phyloP scores from a whole-genome alignment of 2,113 vertebrate species.

The Hippoglossus stenolepis region DNA sequence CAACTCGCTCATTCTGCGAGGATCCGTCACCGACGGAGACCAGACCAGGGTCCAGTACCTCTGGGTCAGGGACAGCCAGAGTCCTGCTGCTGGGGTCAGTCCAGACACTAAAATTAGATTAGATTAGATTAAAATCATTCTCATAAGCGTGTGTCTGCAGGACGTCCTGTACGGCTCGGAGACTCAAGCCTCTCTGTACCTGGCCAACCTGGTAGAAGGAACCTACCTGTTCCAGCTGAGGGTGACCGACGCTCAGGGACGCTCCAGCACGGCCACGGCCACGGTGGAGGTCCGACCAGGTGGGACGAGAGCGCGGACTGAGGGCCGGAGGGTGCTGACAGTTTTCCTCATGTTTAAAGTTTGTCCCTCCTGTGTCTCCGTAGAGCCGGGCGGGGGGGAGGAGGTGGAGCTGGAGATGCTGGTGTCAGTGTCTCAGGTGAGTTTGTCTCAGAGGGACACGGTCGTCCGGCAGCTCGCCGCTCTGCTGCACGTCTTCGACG shows the following conservation, averaged over 20 bases:
- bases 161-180: constrained; percentile 88
- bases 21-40: constrained; percentile 88
- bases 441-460: constrained; percentile 86
- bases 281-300: constrained; percentile 92
- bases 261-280: constrained; percentile 83
- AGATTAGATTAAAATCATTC: neutral
- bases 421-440: constrained; percentile 87
- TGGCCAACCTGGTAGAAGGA: constrained; percentile 91
- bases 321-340: neutral
- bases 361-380: constrained; percentile 14
- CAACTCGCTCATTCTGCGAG: constrained; percentile 89
- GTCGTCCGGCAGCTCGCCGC: constrained; percentile 89
- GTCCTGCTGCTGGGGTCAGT: constrained; percentile 92
- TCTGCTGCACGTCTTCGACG: constrained; percentile 87
- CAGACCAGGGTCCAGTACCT: constrained; percentile 84
- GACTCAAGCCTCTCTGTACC: constrained; percentile 80
- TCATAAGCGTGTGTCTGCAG: constrained; percentile 64
- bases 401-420: constrained; percentile 92
- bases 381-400: constrained; percentile 80
- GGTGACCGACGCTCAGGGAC: constrained; percentile 85
- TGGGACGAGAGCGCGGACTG: constrained; percentile 56
- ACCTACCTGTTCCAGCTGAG: constrained; percentile 89
- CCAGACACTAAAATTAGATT: neutral
- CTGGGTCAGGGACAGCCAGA: constrained; percentile 90
- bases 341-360: neutral